Conservation (phyloP, 1,140 invertebrate genomes). For the Xylocopa sonorina region DNA sequence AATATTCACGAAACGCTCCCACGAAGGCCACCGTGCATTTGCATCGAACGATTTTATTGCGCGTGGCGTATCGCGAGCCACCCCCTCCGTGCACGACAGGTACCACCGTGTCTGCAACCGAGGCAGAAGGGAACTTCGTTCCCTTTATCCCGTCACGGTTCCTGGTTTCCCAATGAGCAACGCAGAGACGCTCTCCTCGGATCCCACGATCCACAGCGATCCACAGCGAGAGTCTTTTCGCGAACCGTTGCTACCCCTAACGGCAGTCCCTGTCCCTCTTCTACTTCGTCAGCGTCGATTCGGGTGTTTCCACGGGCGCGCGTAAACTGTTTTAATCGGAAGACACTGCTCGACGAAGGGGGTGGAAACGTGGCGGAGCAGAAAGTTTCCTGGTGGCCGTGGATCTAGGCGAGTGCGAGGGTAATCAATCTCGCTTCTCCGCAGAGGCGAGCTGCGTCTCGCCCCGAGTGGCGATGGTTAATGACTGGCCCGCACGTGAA, state of each 20-base stretch:
- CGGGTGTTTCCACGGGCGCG: background rate
- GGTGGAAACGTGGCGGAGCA: background rate
- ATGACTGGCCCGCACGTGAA: slow-evolving; percentile 40
- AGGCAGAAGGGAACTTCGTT: too few relatives aligned
- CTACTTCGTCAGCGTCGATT: background rate
- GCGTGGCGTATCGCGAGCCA: background rate
- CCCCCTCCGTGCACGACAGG: too few relatives aligned
- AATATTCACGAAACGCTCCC: slow-evolving; percentile 40
- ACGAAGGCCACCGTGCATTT: slow-evolving; percentile 1
- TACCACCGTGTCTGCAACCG: too few relatives aligned
- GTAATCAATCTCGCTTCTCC: slow-evolving; percentile 15
- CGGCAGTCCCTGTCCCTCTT: background rate
- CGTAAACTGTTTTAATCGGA: background rate
- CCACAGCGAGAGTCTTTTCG: background rate
- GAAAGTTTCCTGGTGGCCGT: background rate
- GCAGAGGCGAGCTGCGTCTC: background rate
- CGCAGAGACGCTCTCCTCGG: slow-evolving; percentile 5
- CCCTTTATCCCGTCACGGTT: slow-evolving; percentile 2
- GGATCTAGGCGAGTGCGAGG: background rate
- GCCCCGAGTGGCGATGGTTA: slow-evolving; percentile 25
- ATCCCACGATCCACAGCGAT: background rate
- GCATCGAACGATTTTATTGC: slow-evolving; percentile 31
- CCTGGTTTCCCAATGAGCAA: background rate
- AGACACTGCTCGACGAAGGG: background rate
- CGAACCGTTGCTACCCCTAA: background rate